A percentile compares a stretch with the other conserved stretches of the same genome.
These are phyloP conservation scores for Xanthia togata DNA, from an alignment of 2,888 invertebrate genomes.

Conservation along the genomic window DNA sequence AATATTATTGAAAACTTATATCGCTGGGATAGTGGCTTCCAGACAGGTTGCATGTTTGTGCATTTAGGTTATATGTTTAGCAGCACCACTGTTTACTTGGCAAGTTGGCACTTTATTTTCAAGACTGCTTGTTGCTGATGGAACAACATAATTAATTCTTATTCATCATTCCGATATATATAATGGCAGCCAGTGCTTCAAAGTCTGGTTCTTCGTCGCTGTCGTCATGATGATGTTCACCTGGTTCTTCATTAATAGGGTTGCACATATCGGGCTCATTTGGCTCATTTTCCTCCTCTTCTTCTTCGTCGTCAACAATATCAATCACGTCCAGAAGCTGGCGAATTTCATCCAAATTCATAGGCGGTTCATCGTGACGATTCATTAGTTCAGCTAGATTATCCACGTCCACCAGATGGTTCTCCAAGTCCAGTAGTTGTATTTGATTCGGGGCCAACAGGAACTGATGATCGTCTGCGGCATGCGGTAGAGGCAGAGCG, in stretches of 20 bases:
- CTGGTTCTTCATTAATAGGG: neutral
- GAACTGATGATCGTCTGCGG: neutral
- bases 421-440: neutral
- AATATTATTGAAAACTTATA: conserved; percentile 8
- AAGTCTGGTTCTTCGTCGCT: conserved; percentile 7
- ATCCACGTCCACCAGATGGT: neutral
- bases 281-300: neutral
- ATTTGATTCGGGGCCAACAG: neutral
- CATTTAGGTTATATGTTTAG: conserved; percentile 9
- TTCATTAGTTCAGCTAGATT: conserved; percentile 9
- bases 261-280: neutral
- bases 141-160: conserved; percentile 21
- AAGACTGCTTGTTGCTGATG: conserved; percentile 1
- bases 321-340: conserved; percentile 18
- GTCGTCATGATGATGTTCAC: conserved; percentile 5
- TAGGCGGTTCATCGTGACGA: neutral
- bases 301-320: neutral
- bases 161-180: neutral
- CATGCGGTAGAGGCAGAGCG: neutral
- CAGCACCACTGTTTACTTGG: conserved; percentile 26
- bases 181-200: neutral
- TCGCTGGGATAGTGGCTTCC: neutral
- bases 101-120: conserved; percentile 21
- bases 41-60: conserved; percentile 42
- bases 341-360: conserved; percentile 15